These are phyloP conservation scores for Pseudeuparius sepicola DNA, from an alignment of 2,888 invertebrate genomes.

Conservation along the genomic window DNA sequence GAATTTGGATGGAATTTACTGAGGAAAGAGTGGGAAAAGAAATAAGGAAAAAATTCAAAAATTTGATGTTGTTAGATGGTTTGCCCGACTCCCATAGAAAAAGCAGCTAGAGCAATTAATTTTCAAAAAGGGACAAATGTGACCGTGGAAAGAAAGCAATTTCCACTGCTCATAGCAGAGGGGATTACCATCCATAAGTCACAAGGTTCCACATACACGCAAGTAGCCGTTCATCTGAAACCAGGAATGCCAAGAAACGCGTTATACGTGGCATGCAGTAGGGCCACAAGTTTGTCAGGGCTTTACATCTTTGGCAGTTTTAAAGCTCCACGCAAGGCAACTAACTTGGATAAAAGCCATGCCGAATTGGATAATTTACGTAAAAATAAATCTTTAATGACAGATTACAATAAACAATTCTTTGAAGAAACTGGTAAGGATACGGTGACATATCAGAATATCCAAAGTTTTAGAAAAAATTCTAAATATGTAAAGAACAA, in stretches of 20 bases:
- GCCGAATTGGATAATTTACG: slow-evolving; percentile 5
- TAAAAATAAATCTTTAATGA: slow-evolving; percentile 1
- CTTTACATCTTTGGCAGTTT: slow-evolving; percentile 10
- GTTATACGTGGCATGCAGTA: slow-evolving; percentile 10
- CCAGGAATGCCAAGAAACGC: slow-evolving; percentile 2
- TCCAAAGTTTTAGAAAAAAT: slow-evolving; percentile 10
- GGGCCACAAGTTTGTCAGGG: slow-evolving; percentile 6
- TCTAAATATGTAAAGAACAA: background rate
- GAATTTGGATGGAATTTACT: slow-evolving; percentile 11
- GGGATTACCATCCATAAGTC: slow-evolving; percentile 22
- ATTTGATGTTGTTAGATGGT: background rate
- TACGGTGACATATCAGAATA: slow-evolving; percentile 9
- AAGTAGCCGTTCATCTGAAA: slow-evolving; percentile 9
- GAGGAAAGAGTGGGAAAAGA: slow-evolving; percentile 6
- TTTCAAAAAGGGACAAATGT: slow-evolving; percentile 6
- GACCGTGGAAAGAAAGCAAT: slow-evolving; percentile 15
- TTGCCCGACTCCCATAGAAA: slow-evolving; percentile 3
- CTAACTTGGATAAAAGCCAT: slow-evolving; percentile 3
- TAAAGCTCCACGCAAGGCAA: slow-evolving; percentile 1
- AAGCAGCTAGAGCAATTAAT: slow-evolving; percentile 1
- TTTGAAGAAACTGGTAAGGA: background rate
- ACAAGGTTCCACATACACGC: slow-evolving; percentile 19
- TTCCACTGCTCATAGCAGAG: slow-evolving; percentile 20
- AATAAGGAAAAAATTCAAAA: background rate
- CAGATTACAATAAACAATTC: slow-evolving; percentile 1